Percentiles rank a stretch among this genome's conserved stretches.
These are phyloP conservation scores for Phyllostomus discolor DNA, from an alignment of 2,113 vertebrate genomes.

Conservation along the genomic window DNA sequence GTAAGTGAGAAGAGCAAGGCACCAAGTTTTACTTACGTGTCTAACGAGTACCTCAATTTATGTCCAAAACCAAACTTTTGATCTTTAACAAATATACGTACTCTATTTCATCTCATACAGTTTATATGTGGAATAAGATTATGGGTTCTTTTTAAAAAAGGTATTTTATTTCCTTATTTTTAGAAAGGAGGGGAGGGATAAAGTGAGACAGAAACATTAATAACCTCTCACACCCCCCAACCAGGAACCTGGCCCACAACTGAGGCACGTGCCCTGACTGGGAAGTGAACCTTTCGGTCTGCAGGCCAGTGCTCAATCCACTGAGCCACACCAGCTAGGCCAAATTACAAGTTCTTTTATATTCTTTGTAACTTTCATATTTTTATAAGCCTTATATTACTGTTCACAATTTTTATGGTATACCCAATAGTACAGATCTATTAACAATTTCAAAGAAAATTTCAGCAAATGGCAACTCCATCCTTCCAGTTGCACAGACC, in stretches of 20 bases:
- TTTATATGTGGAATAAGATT: not conserved
- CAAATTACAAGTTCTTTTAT: not conserved
- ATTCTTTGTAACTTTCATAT: not conserved
- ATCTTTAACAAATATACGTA: conserved; percentile 5
- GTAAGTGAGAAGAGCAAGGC: not conserved
- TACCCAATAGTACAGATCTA: not conserved
- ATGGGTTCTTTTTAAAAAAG: not conserved
- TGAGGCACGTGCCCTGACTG: too few relatives aligned
- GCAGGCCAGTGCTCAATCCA: too few relatives aligned
- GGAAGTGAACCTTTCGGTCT: too few relatives aligned
- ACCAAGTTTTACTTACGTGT: not conserved
- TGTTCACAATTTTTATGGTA: not conserved
- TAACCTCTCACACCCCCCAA: too few relatives aligned
- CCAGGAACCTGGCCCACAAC: too few relatives aligned
- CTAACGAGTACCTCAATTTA: not conserved
- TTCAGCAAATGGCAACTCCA: conserved; percentile 17
- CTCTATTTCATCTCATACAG: not conserved
- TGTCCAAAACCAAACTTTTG: not conserved
- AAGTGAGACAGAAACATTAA: too few relatives aligned
- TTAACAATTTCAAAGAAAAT: conserved; percentile 1
- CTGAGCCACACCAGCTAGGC: too few relatives aligned
- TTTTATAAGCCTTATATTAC: conserved; percentile 6
- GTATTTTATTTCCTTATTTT: too few relatives aligned
- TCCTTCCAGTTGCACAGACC: not conserved
- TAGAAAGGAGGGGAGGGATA: too few relatives aligned